A percentile compares a stretch with the other conserved stretches of the same genome.
Conservation (phyloP, 2,888 invertebrate species). For the Trichopoda pennipes region DNA sequence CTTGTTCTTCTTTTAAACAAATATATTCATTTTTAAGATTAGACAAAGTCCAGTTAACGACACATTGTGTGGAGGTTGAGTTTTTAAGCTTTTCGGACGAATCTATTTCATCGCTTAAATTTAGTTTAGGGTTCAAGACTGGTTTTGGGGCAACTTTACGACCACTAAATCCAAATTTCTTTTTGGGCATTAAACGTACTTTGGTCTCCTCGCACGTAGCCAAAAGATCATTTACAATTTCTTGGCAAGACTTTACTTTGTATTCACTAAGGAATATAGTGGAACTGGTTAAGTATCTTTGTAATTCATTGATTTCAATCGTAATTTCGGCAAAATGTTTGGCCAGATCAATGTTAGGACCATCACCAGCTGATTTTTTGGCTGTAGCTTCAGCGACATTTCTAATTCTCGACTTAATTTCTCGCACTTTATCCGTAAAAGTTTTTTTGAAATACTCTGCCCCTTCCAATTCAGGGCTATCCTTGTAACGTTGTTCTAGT, state of each 20-base stretch:
- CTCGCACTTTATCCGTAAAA: constrained; percentile 85
- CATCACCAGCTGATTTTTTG: constrained; percentile 74
- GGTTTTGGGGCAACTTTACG: constrained; percentile 82
- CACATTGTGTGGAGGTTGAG: constrained; percentile 39
- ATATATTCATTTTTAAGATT: constrained; percentile 84
- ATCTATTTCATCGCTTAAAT: constrained; percentile 69
- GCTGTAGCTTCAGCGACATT: constrained; percentile 76
- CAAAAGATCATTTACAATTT: constrained; percentile 87
- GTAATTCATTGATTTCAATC: constrained; percentile 87
- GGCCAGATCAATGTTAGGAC: constrained; percentile 77
- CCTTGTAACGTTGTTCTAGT: constrained; percentile 77
- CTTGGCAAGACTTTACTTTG: constrained; percentile 89
- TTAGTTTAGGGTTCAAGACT: constrained; percentile 73
- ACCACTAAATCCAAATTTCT: constrained; percentile 92
- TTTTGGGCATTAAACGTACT: constrained; percentile 88
- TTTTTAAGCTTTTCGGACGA: constrained; percentile 62
- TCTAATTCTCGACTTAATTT: constrained; percentile 84
- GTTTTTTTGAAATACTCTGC: constrained; percentile 86
- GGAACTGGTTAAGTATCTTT: constrained; percentile 90
- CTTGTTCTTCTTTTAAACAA: constrained; percentile 83
- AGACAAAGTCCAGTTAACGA: constrained; percentile 75
- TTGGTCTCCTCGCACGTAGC: constrained; percentile 87
- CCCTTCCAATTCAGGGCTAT: constrained; percentile 77
- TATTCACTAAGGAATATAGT: constrained; percentile 90
- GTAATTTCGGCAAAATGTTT: constrained; percentile 86